Evolutionary conservation across 1,140 invertebrate genomes (phyloP).

Genomic region (Cydia strobilella): DNA sequence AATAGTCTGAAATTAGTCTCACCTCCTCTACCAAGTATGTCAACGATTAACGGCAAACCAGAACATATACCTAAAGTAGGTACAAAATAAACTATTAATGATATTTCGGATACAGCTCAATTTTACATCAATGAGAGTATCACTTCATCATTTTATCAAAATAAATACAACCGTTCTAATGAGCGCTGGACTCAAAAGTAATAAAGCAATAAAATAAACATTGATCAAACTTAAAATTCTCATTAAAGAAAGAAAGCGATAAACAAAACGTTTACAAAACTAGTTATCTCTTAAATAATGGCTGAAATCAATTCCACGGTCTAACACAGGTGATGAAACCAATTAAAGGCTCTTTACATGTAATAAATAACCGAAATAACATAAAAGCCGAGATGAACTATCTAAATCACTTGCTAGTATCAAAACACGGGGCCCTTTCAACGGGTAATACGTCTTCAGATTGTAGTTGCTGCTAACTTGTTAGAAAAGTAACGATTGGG

Average conservation of each 20-base stretch:
- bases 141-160: too few species aligned
- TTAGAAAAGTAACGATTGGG: not conserved
- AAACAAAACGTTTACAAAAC: conserved; percentile 25
- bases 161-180: too few species aligned
- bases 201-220: not conserved
- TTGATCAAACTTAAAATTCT: not conserved
- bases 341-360: conserved; percentile 27
- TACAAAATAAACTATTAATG: too few species aligned
- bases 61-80: too few species aligned
- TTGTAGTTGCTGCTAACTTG: conserved; percentile 8
- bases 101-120: too few species aligned
- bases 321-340: conserved; percentile 16
- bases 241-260: not conserved
- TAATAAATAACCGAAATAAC: conserved; percentile 32
- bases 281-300: conserved; percentile 28
- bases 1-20: too few species aligned
- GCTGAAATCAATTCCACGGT: conserved; percentile 21
- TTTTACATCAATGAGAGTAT: too few species aligned
- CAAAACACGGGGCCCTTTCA: conserved; percentile 21
- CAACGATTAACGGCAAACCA: too few species aligned
- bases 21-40: too few species aligned
- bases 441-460: conserved; percentile 16
- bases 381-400: conserved; percentile 30
- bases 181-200: not conserved
- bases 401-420: conserved; percentile 30